Percentiles rank a stretch among this genome's conserved stretches.
Evolutionary conservation across 2,888 invertebrate species (phyloP).

Genomic region (Prionchulus punctatus): DNA sequence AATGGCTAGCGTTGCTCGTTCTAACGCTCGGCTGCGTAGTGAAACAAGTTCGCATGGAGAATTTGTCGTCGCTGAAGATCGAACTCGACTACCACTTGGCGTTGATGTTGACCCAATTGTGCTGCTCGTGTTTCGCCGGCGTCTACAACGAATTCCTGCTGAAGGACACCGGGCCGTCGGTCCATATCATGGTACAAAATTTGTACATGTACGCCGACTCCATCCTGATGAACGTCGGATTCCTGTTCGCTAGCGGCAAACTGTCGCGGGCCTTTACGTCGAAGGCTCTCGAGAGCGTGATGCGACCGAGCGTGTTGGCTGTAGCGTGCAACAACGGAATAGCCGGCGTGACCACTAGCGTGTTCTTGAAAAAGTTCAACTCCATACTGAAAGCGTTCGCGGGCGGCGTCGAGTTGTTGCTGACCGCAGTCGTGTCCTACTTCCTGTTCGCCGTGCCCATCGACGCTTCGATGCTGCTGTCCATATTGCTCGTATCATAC

Average conservation of each 20-base stretch:
- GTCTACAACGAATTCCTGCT: constrained; percentile 86
- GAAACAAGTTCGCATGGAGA: constrained; percentile 51
- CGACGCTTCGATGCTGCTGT: constrained; percentile 58
- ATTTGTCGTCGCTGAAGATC: background rate
- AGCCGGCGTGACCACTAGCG: constrained; percentile 79
- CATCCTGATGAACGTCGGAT: constrained; percentile 66
- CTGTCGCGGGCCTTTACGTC: constrained; percentile 46
- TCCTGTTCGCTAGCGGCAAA: constrained; percentile 53
- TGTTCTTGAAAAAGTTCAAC: constrained; percentile 77
- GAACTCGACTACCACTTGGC: constrained; percentile 13
- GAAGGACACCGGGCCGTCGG: constrained; percentile 63
- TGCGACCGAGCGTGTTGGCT: constrained; percentile 45
- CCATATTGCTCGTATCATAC: constrained; percentile 62
- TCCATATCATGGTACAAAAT: constrained; percentile 80
- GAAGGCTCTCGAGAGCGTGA: constrained; percentile 23
- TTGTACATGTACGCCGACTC: constrained; percentile 88
- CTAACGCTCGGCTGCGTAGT: constrained; percentile 76
- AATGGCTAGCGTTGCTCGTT: constrained; percentile 74
- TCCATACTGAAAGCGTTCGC: constrained; percentile 90
- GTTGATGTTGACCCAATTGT: constrained; percentile 45
- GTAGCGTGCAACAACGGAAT: constrained; percentile 74
- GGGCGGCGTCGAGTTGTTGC: constrained; percentile 71
- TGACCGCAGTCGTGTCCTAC: constrained; percentile 74
- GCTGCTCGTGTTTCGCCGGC: constrained; percentile 81
- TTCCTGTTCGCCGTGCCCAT: constrained; percentile 63